Evolutionary conservation across 2,888 invertebrate genomes (phyloP), one percentile per base, ranked within the genome.

Genomic region (Campoplex nolae): DNA sequence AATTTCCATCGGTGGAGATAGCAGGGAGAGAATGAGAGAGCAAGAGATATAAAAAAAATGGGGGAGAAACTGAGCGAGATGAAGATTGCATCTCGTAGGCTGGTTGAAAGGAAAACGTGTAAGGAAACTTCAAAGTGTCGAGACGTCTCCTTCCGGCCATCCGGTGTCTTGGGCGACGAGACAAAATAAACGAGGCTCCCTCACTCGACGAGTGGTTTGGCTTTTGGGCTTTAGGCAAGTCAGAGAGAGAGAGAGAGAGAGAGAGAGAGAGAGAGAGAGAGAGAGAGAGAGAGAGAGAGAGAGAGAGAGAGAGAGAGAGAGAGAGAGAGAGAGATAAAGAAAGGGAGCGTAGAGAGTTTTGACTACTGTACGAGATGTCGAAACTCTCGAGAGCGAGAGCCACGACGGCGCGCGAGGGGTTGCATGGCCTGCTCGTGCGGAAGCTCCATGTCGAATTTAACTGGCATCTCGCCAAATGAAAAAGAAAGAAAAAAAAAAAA

Each of bases 91-190:
- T 73, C 77, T 83, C 54, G 48, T 71, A 76, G 18, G 28, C 16
- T 65, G 56, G 51, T 32, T 56, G 77, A 54, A 68, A 79, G 76
- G 80, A 83, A 62, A 83, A 86, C 71, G 76, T 48, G 58, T 45
- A 62, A 82, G 75, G 76, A 84, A 85, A 87, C 87, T 87, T 87
- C 87, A 85, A 87, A 87, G 87, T 83, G 56, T 48, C 70, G 75
- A 32, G 77, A 82, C 75, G 65, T 87, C 84, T 85, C 75, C 82
- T 87, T 87, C 87, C 84, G 84, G 87, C 78, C 82, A 87, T 87
- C 79, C 84, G 84, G 84, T 71, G 75, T 85, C 79, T 83, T 75
- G 70, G 56, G 75, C 84, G 54, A 62, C 70, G 78, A 79, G 82
- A 87, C 84, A 83, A 87, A 87, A 87, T 87, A 87, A 87, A 87